Conservation (phyloP, 2,888 invertebrate genomes). For the Yponomeuta sedellus region DNA sequence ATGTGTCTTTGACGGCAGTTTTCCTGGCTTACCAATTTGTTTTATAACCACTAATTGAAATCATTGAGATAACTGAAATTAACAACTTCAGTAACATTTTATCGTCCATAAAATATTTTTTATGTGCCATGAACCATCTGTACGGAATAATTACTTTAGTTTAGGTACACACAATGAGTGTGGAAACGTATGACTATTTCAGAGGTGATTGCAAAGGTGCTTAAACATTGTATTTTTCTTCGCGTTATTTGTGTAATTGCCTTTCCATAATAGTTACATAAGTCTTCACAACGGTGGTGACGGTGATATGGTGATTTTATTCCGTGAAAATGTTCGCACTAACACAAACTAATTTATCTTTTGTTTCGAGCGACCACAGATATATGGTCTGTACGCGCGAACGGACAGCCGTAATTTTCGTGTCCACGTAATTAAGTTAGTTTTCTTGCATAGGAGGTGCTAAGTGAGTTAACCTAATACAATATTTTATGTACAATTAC, state of each 20-base stretch:
- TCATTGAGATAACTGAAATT: not conserved
- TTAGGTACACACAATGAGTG: not conserved
- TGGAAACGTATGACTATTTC: not conserved
- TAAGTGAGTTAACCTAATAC: too few relatives aligned
- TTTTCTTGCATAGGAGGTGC: too few relatives aligned
- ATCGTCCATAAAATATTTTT: not conserved
- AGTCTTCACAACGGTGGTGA: not conserved
- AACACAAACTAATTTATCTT: not conserved
- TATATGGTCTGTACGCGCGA: too few relatives aligned
- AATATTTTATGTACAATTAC: too few relatives aligned
- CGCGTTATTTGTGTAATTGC: not conserved
- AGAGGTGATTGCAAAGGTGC: not conserved
- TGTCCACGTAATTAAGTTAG: too few relatives aligned
- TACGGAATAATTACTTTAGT: not conserved
- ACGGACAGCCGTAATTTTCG: too few relatives aligned
- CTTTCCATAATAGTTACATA: not conserved
- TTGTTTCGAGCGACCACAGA: not conserved
- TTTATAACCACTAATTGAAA: not conserved
- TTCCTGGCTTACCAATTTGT: not conserved
- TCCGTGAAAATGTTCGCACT: not conserved
- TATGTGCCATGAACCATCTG: not conserved
- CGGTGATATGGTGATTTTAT: not conserved
- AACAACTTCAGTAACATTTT: not conserved
- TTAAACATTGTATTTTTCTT: not conserved
- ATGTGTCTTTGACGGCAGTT: not conserved